phyloP scores from a whole-genome alignment of 2,888 invertebrate species.

The Bellardia pandia region DNA sequence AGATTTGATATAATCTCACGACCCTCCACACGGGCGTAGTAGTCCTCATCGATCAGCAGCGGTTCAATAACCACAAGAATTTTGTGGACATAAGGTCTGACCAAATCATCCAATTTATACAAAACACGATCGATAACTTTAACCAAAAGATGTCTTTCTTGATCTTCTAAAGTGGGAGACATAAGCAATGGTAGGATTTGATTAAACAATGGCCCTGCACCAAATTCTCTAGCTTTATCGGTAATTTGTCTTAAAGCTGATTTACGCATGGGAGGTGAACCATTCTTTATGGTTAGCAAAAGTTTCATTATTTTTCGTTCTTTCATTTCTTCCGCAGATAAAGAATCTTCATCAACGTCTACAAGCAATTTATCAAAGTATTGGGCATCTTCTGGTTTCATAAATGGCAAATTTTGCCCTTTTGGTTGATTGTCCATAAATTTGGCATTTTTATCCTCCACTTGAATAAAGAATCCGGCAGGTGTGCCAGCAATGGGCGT shows the following conservation, averaged over 20 bases:
- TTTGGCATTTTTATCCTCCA: constrained; percentile 94
- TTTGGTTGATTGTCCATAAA: constrained; percentile 98
- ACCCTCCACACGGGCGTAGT: constrained; percentile 99
- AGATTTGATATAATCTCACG: constrained; percentile 99
- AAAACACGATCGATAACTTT: constrained; percentile 99
- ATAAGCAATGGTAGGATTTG: constrained; percentile 99
- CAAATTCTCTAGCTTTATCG: constrained; percentile 99
- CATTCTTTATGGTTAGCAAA: constrained; percentile 98
- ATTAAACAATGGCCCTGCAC: constrained; percentile 99
- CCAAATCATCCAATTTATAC: constrained; percentile 99
- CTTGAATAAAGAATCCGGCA: constrained; percentile 97
- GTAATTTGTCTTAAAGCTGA: constrained; percentile 98
- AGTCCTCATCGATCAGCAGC: constrained; percentile 99
- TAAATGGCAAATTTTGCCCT: constrained; percentile 96
- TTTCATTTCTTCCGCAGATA: constrained; percentile 98
- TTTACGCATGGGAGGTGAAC: constrained; percentile 99
- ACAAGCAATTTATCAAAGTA: constrained; percentile 99
- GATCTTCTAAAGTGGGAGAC: constrained; percentile 99
- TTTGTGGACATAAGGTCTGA: constrained; percentile 99
- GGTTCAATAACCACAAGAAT: constrained; percentile 99
- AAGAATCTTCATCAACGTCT: constrained; percentile 98
- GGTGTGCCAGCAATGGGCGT: constrained; percentile 97
- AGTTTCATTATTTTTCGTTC: constrained; percentile 99
- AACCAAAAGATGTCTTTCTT: constrained; percentile 98
- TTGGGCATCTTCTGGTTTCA: constrained; percentile 99